Percentiles rank a stretch among this genome's conserved stretches.
Conservation (phyloP, 2,113 vertebrate genomes). For the Sciurus niger region DNA sequence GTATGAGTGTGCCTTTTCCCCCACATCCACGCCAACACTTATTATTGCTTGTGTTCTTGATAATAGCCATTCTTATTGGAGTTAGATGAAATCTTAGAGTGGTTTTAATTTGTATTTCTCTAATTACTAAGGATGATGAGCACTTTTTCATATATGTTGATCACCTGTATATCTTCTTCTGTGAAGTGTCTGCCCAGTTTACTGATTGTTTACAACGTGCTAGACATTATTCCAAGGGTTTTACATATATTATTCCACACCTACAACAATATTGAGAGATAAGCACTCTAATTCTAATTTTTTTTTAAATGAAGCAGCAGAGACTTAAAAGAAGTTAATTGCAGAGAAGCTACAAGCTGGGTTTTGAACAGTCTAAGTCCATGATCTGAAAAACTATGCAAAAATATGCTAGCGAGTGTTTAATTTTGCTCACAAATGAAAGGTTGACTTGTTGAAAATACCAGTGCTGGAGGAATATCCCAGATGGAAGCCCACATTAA, state of each 20-base stretch:
- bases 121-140: no score
- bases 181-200: no score
- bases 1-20: no score
- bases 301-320: neutral
- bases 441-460: slow-evolving; percentile 45
- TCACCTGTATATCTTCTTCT: no score
- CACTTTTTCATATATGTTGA: no score
- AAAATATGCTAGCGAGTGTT: slow-evolving; percentile 13
- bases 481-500: neutral
- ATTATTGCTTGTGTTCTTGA: no score
- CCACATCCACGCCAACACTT: no score
- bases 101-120: no score
- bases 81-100: no score
- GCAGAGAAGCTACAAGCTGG: neutral
- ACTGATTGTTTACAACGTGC: neutral
- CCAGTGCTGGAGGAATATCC: neutral
- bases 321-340: neutral
- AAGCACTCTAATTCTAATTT: neutral
- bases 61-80: no score
- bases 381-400: slow-evolving; percentile 7
- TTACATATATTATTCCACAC: neutral
- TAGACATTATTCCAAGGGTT: neutral
- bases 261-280: neutral
- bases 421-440: slow-evolving; percentile 45
- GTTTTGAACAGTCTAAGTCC: neutral